Evolutionary conservation across 2,113 vertebrate genomes (phyloP).

Genomic region (Perognathus longimembris): DNA sequence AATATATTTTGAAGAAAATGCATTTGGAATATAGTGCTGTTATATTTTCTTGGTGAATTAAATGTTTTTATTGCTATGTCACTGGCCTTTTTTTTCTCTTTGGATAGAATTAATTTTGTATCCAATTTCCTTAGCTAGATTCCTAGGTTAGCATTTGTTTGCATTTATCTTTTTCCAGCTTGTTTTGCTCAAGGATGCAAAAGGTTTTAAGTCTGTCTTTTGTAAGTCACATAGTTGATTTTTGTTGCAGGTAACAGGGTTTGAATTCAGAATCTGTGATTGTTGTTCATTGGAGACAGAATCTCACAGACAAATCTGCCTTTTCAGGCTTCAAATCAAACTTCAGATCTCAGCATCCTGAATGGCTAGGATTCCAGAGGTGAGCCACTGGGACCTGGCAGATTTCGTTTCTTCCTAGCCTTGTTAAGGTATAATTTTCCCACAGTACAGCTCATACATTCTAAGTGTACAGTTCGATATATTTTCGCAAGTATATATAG

Average conservation of each 20-base stretch:
- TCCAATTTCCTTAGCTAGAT: constrained; percentile 35
- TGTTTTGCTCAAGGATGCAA: background rate
- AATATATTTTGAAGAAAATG: constrained; percentile 35
- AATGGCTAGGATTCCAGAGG: too few relatives aligned
- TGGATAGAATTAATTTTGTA: constrained; percentile 46
- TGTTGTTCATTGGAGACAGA: too few relatives aligned
- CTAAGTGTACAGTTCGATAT: constrained; percentile 23
- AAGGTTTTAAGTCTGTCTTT: constrained; percentile 39
- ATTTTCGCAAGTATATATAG: constrained; percentile 45
- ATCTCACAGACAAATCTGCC: too few relatives aligned
- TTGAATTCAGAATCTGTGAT: too few relatives aligned
- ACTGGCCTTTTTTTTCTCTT: constrained; percentile 2
- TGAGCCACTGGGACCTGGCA: too few relatives aligned
- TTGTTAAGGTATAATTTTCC: constrained; percentile 35
- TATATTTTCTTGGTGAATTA: background rate
- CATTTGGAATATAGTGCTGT: background rate
- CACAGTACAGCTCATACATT: background rate
- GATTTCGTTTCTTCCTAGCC: background rate
- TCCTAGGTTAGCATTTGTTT: constrained; percentile 11
- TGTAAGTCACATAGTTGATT: background rate
- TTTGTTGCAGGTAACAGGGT: background rate
- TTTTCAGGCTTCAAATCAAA: too few relatives aligned
- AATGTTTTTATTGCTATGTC: constrained; percentile 32
- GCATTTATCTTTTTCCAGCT: background rate
- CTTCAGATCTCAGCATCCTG: too few relatives aligned